Percentiles rank a stretch among this genome's conserved stretches.
Conservation (phyloP, 2,797 vertebrate genomes). For the Amblyopsis hoosieri region DNA sequence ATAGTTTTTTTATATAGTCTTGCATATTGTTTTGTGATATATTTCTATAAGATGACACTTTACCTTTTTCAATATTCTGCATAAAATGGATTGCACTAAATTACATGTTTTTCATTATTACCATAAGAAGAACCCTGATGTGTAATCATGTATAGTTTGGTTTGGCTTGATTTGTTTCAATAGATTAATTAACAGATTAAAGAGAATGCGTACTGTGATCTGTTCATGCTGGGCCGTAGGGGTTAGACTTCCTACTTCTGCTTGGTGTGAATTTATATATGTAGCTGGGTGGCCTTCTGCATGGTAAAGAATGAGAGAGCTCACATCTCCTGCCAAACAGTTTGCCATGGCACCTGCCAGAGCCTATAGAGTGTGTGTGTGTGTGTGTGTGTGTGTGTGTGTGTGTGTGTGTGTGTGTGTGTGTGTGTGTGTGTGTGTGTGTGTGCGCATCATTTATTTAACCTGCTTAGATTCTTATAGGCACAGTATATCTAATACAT, state of each 20-base stretch:
- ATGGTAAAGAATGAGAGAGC: too few species aligned
- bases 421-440: not conserved
- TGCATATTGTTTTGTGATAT: too few species aligned
- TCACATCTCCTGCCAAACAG: too few species aligned
- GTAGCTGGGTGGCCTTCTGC: slow-evolving; percentile 28
- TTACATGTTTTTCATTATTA: not conserved
- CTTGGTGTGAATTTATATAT: slow-evolving; percentile 5
- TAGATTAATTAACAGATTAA: slow-evolving; percentile 67
- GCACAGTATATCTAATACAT: slow-evolving; percentile 2
- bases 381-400: not conserved
- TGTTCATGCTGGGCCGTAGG: slow-evolving; percentile 45
- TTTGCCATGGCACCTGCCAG: too few species aligned
- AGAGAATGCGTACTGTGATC: slow-evolving; percentile 39
- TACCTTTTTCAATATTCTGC: too few species aligned
- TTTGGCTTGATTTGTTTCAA: slow-evolving; percentile 54
- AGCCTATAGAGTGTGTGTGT: not conserved
- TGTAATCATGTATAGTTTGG: slow-evolving; percentile 56
- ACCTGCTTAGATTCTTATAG: slow-evolving; percentile 30
- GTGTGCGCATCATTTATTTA: not conserved
- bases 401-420: not conserved
- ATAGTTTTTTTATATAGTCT: too few species aligned
- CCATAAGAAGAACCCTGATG: slow-evolving; percentile 17
- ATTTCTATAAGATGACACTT: too few species aligned
- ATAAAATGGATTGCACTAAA: not conserved
- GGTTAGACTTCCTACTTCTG: slow-evolving; percentile 28